Evolutionary conservation across 2,797 vertebrate genomes (phyloP).

Genomic region (Anableps anableps): DNA sequence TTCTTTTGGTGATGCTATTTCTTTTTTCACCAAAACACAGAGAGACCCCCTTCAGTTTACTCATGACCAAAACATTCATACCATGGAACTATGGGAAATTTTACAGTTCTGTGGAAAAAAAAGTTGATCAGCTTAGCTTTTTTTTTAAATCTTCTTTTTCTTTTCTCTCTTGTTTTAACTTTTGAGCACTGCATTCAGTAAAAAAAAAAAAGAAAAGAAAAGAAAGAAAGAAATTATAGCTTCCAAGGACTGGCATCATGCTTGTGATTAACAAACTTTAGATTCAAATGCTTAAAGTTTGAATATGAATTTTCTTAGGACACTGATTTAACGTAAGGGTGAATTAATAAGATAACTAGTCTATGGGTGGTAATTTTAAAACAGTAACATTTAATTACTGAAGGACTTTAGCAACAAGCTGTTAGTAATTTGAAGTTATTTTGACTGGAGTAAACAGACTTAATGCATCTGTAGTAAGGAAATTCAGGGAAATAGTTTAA

Average conservation of each 20-base stretch:
- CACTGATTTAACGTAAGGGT: not conserved
- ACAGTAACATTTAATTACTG: not conserved
- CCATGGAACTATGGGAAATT: slow-evolving; percentile 37
- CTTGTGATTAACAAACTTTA: not conserved
- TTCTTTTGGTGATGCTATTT: slow-evolving; percentile 22
- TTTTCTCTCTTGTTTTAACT: slow-evolving; percentile 7
- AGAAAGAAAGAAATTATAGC: not conserved
- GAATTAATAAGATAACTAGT: not conserved
- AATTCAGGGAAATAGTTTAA: not conserved
- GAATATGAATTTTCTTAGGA: not conserved
- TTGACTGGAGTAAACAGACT: not conserved
- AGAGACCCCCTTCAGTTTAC: slow-evolving; percentile 75
- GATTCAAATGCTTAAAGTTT: not conserved
- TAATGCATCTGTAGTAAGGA: not conserved
- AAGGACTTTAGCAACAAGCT: not conserved
- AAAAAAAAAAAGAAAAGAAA: not conserved
- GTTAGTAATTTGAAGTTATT: not conserved
- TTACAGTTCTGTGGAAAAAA: slow-evolving; percentile 52
- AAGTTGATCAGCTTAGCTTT: slow-evolving; percentile 61
- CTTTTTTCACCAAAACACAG: slow-evolving; percentile 14
- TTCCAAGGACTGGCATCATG: not conserved
- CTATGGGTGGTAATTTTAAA: not conserved
- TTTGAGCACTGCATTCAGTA: slow-evolving; percentile 43
- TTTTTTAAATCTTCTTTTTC: not conserved
- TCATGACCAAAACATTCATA: slow-evolving; percentile 67